A percentile compares a stretch with the other conserved stretches of the same genome.
Evolutionary conservation across 2,797 vertebrate species (phyloP).

Genomic region (Poeciliopsis presidionis): DNA sequence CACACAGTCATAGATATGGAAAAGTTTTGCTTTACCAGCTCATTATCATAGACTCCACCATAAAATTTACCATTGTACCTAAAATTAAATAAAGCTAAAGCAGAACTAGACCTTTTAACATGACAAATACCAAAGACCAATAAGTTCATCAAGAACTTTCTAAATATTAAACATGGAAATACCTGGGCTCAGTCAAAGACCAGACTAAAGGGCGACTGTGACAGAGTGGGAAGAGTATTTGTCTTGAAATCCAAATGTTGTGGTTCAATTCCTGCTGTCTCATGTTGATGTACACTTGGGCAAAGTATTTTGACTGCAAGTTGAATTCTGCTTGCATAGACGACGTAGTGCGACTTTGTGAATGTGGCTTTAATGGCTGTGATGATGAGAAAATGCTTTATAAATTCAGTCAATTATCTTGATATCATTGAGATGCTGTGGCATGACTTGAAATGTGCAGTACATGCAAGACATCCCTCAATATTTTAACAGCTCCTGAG

Average conservation of each 20-base stretch:
- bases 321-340: not conserved
- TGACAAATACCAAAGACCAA: too few relatives aligned
- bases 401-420: not conserved
- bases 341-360: not conserved
- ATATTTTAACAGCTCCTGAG: not conserved
- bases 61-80: too few relatives aligned
- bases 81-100: too few relatives aligned
- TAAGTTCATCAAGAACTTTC: too few relatives aligned
- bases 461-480: not conserved
- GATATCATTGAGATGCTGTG: not conserved
- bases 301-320: not conserved
- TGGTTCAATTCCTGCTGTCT: not conserved
- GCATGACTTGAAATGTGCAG: not conserved
- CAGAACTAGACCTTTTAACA: too few relatives aligned
- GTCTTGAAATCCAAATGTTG: not conserved
- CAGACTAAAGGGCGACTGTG: not conserved
- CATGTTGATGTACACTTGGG: not conserved
- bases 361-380: not conserved
- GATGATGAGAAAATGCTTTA: not conserved
- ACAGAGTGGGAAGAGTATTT: not conserved
- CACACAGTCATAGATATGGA: not conserved
- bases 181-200: not conserved
- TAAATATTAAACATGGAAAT: too few relatives aligned
- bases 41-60: too few relatives aligned
- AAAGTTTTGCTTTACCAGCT: too few relatives aligned